These are phyloP conservation scores for Candoia aspera DNA, from an alignment of 2,113 vertebrate genomes.

Conservation along the genomic window DNA sequence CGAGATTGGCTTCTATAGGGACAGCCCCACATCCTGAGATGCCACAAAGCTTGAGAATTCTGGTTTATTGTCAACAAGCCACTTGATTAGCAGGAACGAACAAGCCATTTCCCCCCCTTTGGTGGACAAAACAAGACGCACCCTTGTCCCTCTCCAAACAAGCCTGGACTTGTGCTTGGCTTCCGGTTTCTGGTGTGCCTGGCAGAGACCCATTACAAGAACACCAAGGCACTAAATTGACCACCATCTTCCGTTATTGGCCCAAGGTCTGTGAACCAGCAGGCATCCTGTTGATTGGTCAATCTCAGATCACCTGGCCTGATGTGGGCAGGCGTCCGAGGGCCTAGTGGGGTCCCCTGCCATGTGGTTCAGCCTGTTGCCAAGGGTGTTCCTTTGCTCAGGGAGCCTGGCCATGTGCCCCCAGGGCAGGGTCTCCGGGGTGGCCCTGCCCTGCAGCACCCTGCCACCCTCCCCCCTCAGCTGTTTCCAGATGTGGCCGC, in stretches of 20 bases:
- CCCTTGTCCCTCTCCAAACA: too few species aligned
- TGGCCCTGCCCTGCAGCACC: background rate
- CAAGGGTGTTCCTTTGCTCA: background rate
- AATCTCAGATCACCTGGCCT: background rate
- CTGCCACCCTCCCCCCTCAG: background rate
- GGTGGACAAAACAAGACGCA: too few species aligned
- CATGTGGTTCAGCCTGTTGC: background rate
- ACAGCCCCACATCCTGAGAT: background rate
- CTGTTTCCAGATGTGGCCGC: background rate
- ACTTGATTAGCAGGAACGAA: background rate
- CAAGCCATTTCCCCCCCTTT: background rate
- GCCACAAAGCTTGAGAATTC: background rate
- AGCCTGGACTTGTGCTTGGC: background rate
- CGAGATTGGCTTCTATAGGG: too few species aligned
- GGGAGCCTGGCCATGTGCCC: background rate
- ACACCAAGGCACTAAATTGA: background rate
- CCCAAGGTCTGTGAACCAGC: background rate
- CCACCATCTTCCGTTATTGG: background rate
- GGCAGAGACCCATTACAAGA: background rate
- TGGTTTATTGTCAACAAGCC: background rate
- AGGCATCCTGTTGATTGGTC: background rate
- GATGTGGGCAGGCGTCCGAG: background rate
- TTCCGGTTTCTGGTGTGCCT: background rate
- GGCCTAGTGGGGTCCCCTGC: background rate
- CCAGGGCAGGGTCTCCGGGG: too few species aligned